Percentiles rank a stretch among this genome's conserved stretches.
These are phyloP conservation scores for Rhinopomastus cyanomelas DNA, from an alignment of 2,113 vertebrate species.

Conservation along the genomic window DNA sequence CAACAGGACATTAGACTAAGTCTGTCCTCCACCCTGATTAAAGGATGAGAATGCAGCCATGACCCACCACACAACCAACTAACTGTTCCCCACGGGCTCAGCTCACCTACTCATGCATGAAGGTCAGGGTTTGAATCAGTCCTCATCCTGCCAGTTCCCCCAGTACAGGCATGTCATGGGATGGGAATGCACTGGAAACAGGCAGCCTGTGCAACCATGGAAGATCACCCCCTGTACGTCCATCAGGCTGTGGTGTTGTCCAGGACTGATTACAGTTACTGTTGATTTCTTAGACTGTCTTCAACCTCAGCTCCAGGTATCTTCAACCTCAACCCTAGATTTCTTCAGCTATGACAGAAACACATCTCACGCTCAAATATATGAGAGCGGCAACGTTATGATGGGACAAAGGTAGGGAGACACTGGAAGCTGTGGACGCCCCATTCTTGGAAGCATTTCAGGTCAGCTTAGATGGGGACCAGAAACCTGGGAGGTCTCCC, in stretches of 20 bases:
- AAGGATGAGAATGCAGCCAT: not conserved
- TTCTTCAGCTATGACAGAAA: not conserved
- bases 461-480: too few relatives aligned
- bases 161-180: too few relatives aligned
- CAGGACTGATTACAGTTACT: not conserved
- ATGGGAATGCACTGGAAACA: not conserved
- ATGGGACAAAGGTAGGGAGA: not conserved
- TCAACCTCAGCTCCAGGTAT: too few relatives aligned
- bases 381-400: not conserved
- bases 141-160: not conserved
- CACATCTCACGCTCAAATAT: not conserved
- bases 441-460: too few relatives aligned
- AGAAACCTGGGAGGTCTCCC: too few relatives aligned
- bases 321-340: too few relatives aligned
- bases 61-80: rapidly evolving
- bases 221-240: not conserved
- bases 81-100: not conserved
- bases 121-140: not conserved
- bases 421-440: too few relatives aligned
- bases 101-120: not conserved
- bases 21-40: not conserved
- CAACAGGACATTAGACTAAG: not conserved
- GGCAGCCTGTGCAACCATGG: not conserved
- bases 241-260: rapidly evolving
- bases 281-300: not conserved